phyloP scores from a whole-genome alignment of 2,113 vertebrate species.

The Oophaga pumilio region DNA sequence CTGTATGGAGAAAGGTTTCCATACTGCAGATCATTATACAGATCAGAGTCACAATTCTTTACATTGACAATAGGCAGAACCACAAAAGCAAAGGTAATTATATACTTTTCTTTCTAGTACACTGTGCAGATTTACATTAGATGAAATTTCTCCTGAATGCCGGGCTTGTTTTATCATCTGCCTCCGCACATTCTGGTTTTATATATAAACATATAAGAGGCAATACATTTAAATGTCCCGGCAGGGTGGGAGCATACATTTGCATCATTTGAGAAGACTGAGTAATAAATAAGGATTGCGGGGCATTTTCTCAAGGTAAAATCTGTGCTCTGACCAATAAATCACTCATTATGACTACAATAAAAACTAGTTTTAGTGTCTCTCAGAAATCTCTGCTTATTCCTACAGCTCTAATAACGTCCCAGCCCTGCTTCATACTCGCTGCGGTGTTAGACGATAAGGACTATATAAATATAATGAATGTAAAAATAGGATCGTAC shows the following conservation, averaged over 20 bases:
- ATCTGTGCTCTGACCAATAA: constrained; percentile 32
- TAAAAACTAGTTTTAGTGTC: constrained; percentile 34
- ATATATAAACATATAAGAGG: constrained; percentile 44
- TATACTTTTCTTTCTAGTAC: constrained; percentile 18
- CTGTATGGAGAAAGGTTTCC: constrained; percentile 36
- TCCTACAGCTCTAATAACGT: neutral
- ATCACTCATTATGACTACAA: constrained; percentile 31
- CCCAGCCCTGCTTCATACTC: neutral
- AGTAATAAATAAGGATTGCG: constrained; percentile 29
- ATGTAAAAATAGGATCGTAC: too few relatives aligned
- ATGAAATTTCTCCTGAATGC: neutral
- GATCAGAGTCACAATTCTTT: constrained; percentile 26
- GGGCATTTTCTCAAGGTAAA: constrained; percentile 24
- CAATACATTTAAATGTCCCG: constrained; percentile 45
- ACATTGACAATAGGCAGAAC: constrained; percentile 39
- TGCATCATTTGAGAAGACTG: constrained; percentile 35
- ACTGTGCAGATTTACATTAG: constrained; percentile 11
- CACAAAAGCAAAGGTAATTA: constrained; percentile 34
- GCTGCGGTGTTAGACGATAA: neutral
- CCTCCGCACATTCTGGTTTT: constrained; percentile 28
- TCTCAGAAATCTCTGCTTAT: neutral
- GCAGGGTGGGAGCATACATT: constrained; percentile 41
- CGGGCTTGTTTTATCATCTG: constrained; percentile 19
- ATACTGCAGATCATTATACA: constrained; percentile 44
- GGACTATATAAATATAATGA: too few relatives aligned